phyloP scores from a whole-genome alignment of 1,140 invertebrate species.

The Caenorhabditis elegans region DNA sequence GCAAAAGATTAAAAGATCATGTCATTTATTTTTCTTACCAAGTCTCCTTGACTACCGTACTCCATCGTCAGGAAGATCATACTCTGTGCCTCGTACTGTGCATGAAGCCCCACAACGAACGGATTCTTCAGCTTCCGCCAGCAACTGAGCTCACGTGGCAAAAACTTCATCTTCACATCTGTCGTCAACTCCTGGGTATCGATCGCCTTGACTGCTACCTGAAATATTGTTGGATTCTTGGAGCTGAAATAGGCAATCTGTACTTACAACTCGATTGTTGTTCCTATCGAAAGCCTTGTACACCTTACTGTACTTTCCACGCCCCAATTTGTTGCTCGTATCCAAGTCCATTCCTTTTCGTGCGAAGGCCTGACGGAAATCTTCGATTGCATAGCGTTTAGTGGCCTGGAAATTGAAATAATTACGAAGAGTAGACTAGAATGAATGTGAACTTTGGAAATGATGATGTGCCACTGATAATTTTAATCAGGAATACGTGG shows the following conservation, averaged over 20 bases:
- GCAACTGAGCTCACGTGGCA: constrained; percentile 20
- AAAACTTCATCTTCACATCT: constrained; percentile 9
- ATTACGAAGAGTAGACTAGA: too few species aligned
- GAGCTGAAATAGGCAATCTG: background rate
- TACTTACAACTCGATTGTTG: background rate
- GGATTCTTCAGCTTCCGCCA: constrained; percentile 21
- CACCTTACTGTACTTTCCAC: constrained; percentile 18
- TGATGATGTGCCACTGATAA: too few species aligned
- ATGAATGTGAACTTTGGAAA: too few species aligned
- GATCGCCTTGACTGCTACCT: constrained; percentile 7
- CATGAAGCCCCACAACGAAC: background rate
- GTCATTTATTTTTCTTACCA: background rate
- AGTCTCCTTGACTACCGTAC: constrained; percentile 2
- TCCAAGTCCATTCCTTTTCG: constrained; percentile 7
- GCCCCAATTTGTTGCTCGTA: background rate
- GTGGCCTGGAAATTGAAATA: background rate
- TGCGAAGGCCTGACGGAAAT: constrained; percentile 2
- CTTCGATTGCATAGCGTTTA: background rate
- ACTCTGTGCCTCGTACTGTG: constrained; percentile 13
- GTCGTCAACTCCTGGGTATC: background rate
- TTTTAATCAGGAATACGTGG: too few species aligned
- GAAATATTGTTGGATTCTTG: too few species aligned
- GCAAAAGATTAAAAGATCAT: too few species aligned
- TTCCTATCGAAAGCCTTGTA: background rate
- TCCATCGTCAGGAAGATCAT: constrained; percentile 23